phyloP scores from a whole-genome alignment of 2,797 vertebrate genomes.

The Neosilurus mollespiculum region DNA sequence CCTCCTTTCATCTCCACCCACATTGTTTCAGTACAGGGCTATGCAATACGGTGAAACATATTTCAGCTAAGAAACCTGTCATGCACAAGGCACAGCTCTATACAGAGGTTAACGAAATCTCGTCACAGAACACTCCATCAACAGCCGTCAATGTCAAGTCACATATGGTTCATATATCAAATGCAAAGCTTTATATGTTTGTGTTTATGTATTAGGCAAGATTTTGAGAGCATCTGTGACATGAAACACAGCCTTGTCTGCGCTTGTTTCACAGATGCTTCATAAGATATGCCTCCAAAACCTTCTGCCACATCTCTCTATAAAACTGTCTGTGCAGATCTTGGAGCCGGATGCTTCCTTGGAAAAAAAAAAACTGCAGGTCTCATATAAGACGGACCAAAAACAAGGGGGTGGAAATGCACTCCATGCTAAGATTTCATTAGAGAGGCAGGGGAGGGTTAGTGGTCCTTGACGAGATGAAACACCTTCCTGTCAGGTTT shows the following conservation, averaged over 20 bases:
- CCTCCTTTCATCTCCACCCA: conserved; percentile 38
- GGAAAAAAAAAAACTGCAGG: conserved; percentile 26
- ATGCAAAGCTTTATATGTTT: conserved; percentile 33
- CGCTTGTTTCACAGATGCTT: conserved; percentile 49
- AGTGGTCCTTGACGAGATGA: conserved; percentile 65
- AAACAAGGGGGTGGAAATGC: conserved; percentile 9
- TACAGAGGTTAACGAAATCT: conserved; percentile 35
- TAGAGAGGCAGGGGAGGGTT: conserved; percentile 42
- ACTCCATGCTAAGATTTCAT: conserved; percentile 58
- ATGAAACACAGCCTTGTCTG: conserved; percentile 55
- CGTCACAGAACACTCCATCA: conserved; percentile 31
- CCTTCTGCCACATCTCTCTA: conserved; percentile 51
- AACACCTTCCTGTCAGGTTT: conserved; percentile 55
- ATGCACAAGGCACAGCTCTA: conserved; percentile 32
- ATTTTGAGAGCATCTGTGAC: conserved; percentile 67
- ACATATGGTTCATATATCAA: conserved; percentile 63
- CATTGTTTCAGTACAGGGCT: conserved; percentile 22
- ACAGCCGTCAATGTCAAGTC: conserved; percentile 31
- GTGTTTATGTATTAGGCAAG: conserved; percentile 45
- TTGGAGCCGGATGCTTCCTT: conserved; percentile 44
- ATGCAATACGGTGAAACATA: conserved; percentile 47
- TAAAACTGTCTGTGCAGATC: conserved; percentile 64
- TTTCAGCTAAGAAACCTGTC: conserved; percentile 33
- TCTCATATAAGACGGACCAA: conserved; percentile 10
- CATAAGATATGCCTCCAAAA: conserved; percentile 49